Percentiles rank a stretch among this genome's conserved stretches.
Evolutionary conservation across 2,113 vertebrate genomes (phyloP).

Genomic region (Syngnathoides biaculeatus): DNA sequence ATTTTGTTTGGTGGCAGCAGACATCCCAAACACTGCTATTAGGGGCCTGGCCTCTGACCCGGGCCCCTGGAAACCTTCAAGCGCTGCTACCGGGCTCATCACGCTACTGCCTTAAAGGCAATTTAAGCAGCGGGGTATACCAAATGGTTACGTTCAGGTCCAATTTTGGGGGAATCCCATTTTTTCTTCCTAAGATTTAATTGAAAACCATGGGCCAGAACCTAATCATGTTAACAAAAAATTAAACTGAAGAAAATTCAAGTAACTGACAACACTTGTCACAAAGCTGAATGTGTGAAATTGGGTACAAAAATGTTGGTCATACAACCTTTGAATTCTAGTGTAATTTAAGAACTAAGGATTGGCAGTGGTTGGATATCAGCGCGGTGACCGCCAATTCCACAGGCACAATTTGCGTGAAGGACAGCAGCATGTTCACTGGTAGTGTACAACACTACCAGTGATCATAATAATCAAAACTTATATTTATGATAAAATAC

Average conservation of each 20-base stretch:
- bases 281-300: too few relatives aligned
- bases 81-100: constrained; percentile 36
- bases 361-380: too few relatives aligned
- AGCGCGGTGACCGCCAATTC: too few relatives aligned
- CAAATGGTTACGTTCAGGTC: not conserved
- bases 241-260: not conserved
- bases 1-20: constrained; percentile 98
- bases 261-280: not conserved
- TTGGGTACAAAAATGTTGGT: too few relatives aligned
- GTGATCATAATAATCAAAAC: too few relatives aligned
- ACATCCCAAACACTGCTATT: constrained; percentile 98
- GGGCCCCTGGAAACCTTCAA: constrained; percentile 77
- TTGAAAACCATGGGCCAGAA: too few relatives aligned
- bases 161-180: not conserved
- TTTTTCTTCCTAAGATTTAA: not conserved
- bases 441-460: too few relatives aligned
- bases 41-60: constrained; percentile 92
- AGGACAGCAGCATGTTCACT: too few relatives aligned
- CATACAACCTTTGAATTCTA: too few relatives aligned
- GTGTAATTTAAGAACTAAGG: too few relatives aligned
- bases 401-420: too few relatives aligned
- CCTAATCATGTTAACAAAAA: not conserved
- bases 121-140: not conserved
- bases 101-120: not conserved
- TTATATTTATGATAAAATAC: too few relatives aligned